A percentile compares a stretch with the other conserved stretches of the same genome.
These are phyloP conservation scores for Sitta carolinensis DNA, from an alignment of 2,797 vertebrate genomes.

Conservation along the genomic window DNA sequence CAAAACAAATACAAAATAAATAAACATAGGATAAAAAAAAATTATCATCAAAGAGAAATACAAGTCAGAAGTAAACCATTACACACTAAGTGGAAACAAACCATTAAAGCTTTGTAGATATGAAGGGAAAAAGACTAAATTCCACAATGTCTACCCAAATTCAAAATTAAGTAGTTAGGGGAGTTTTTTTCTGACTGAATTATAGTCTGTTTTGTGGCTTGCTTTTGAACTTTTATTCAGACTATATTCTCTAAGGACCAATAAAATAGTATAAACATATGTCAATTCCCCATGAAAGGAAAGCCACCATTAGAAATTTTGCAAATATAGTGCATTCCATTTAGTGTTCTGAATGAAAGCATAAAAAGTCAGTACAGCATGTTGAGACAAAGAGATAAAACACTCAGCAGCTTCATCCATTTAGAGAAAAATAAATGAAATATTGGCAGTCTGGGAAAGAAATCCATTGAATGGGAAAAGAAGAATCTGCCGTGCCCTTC, in stretches of 20 bases:
- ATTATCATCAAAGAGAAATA: neutral
- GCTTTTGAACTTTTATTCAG: neutral
- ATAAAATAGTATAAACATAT: neutral
- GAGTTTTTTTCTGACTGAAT: neutral
- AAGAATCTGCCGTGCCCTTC: neutral
- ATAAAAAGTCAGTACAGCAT: neutral
- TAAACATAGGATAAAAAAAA: neutral
- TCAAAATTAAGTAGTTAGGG: neutral
- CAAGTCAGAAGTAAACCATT: neutral
- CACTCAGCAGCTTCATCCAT: neutral
- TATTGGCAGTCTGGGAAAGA: neutral
- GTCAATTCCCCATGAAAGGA: slow-evolving; percentile 1
- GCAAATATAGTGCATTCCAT: slow-evolving; percentile 13
- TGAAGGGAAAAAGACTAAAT: neutral
- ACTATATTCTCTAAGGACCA: neutral
- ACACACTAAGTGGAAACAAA: neutral
- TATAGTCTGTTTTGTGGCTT: neutral
- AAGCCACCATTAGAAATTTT: slow-evolving; percentile 36
- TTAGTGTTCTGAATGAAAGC: neutral
- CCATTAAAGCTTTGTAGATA: neutral
- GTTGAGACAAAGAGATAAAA: neutral
- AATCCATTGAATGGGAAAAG: neutral
- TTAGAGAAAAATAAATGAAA: slow-evolving; percentile 1
- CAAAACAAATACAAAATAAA: slow-evolving; percentile 5
- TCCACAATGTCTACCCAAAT: neutral